phyloP scores from a whole-genome alignment of 2,797 vertebrate genomes.

The Choloepus didactylus region DNA sequence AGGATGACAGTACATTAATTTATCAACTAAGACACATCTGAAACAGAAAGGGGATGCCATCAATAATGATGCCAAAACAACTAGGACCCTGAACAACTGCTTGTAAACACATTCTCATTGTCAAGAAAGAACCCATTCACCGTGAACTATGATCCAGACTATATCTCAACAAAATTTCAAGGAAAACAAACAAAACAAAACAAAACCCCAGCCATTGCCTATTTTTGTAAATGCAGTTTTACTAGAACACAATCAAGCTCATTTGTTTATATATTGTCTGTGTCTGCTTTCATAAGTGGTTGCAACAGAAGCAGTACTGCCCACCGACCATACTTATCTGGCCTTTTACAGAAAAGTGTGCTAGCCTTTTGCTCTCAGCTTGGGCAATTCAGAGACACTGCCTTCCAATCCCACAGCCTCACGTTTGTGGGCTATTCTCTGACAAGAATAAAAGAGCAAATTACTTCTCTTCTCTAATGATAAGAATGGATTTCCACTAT shows the following conservation, averaged over 20 bases:
- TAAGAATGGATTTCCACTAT: not conserved
- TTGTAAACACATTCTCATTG: constrained; percentile 23
- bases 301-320: not conserved
- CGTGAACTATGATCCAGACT: not conserved
- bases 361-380: not conserved
- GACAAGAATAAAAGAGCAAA: not conserved
- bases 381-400: not conserved
- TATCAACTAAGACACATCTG: constrained; percentile 3
- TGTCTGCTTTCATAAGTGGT: not conserved
- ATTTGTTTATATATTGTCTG: not conserved
- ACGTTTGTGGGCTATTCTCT: not conserved
- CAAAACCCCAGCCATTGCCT: constrained; percentile 16
- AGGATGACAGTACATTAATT: not conserved
- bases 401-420: not conserved
- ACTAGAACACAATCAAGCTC: not conserved
- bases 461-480: constrained; percentile 14
- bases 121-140: constrained; percentile 29
- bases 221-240: constrained; percentile 40
- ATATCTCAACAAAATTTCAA: no score
- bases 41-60: constrained; percentile 24
- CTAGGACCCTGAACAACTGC: not conserved
- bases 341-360: not conserved
- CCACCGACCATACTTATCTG: not conserved
- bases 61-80: constrained; percentile 39
- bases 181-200: no score